These are phyloP conservation scores for Silurus glanis DNA, from an alignment of 2,113 vertebrate genomes.

Conservation along the genomic window DNA sequence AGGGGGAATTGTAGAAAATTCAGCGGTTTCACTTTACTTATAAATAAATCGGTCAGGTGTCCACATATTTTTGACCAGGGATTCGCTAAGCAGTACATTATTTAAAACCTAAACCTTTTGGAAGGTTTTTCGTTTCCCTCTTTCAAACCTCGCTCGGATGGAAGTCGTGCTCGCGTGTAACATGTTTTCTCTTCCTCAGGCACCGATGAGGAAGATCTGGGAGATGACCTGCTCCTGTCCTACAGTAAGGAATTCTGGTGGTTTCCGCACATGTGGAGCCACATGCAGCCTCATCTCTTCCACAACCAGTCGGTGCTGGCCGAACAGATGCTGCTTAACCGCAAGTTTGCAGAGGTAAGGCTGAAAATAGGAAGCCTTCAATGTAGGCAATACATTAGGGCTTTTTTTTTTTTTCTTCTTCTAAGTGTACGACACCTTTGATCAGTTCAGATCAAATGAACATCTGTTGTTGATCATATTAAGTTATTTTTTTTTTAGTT, in stretches of 20 bases:
- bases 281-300: slow-evolving; percentile 92
- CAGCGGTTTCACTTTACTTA: neutral
- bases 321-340: slow-evolving; percentile 89
- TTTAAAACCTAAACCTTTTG: no score
- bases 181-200: slow-evolving; percentile 63
- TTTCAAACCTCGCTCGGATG: neutral
- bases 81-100: no score
- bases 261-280: slow-evolving; percentile 94
- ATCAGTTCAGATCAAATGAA: slow-evolving; percentile 20
- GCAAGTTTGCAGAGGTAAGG: slow-evolving; percentile 87
- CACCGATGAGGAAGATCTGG: slow-evolving; percentile 83
- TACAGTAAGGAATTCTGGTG: slow-evolving; percentile 88
- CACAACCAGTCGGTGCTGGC: slow-evolving; percentile 86
- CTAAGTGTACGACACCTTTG: neutral
- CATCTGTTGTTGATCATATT: neutral
- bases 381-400: neutral
- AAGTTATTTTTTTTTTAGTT: neutral
- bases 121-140: no score
- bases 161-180: neutral
- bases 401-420: neutral
- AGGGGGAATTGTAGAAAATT: neutral
- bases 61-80: neutral
- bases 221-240: slow-evolving; percentile 82
- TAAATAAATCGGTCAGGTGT: neutral
- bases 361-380: slow-evolving; percentile 50